These are phyloP conservation scores for Ceuthmochares aereus DNA, from an alignment of 2,113 vertebrate genomes.

Conservation along the genomic window DNA sequence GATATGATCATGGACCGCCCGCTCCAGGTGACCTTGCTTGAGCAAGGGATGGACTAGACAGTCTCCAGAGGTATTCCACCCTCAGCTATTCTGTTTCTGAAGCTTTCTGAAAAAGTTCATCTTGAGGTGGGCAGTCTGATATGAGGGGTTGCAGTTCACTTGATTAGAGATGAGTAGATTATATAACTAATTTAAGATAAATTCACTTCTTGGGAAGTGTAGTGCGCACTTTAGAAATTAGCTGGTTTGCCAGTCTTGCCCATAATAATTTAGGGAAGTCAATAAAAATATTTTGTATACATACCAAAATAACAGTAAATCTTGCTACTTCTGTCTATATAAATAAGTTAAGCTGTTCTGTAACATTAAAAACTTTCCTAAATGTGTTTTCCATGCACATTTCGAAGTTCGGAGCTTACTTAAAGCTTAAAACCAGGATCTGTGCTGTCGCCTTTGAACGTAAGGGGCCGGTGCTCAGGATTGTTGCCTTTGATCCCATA, in stretches of 20 bases:
- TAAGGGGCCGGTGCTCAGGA: not conserved
- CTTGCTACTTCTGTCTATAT: not conserved
- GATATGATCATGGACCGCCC: fast-evolving
- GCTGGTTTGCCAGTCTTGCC: not conserved
- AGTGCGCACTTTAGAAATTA: not conserved
- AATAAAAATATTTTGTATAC: not conserved
- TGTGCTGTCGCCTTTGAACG: not conserved
- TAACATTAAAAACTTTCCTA: not conserved
- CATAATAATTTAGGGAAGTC: not conserved
- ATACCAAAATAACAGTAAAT: not conserved
- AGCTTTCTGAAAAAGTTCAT: not conserved
- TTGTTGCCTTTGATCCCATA: not conserved
- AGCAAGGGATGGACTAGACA: not conserved
- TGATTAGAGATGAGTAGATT: not conserved
- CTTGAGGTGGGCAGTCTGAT: not conserved
- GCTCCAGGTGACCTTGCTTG: not conserved
- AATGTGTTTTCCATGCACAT: not conserved
- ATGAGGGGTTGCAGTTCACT: not conserved
- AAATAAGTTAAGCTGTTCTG: not conserved
- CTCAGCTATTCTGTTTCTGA: not conserved
- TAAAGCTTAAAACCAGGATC: not conserved
- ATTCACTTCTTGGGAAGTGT: not conserved
- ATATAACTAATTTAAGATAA: not conserved
- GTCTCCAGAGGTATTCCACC: not conserved
- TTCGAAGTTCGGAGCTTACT: not conserved